These are phyloP conservation scores for Terrapene triunguis DNA, from an alignment of 2,113 vertebrate species.

Conservation along the genomic window DNA sequence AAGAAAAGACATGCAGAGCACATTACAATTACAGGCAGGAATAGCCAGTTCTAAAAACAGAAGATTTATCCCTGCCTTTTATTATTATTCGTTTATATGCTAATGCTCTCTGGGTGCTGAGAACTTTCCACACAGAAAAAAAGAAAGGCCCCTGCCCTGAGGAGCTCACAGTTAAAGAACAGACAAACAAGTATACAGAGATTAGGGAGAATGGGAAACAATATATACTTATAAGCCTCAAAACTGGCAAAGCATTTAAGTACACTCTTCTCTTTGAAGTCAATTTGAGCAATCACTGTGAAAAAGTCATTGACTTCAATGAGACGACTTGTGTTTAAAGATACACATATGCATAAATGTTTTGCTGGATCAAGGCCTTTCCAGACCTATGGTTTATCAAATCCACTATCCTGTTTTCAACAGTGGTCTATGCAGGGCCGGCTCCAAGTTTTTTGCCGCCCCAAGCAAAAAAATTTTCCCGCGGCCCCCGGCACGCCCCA, in stretches of 20 bases:
- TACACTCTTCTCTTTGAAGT: neutral
- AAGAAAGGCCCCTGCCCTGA: neutral
- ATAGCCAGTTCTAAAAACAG: neutral
- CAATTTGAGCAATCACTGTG: neutral
- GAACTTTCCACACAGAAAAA: fast-evolving
- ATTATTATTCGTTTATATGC: neutral
- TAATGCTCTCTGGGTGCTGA: neutral
- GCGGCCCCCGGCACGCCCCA: too few species aligned
- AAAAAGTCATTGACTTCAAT: neutral
- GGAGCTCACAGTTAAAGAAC: neutral
- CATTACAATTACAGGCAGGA: neutral
- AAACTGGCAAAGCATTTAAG: neutral
- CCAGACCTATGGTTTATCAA: neutral
- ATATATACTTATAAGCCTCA: neutral
- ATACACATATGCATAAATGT: neutral
- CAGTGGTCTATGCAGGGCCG: neutral
- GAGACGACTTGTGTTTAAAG: neutral
- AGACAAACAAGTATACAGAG: neutral
- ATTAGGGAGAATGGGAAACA: neutral
- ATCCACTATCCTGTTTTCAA: neutral
- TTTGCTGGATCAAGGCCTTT: neutral
- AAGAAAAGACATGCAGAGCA: neutral
- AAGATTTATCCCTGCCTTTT: neutral
- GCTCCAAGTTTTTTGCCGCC: too few species aligned
- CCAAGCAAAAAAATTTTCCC: too few species aligned